Percentiles rank a stretch among this genome's conserved stretches.
Evolutionary conservation across 1,140 invertebrate genomes (phyloP).

Genomic region (Lanistes nyassanus): DNA sequence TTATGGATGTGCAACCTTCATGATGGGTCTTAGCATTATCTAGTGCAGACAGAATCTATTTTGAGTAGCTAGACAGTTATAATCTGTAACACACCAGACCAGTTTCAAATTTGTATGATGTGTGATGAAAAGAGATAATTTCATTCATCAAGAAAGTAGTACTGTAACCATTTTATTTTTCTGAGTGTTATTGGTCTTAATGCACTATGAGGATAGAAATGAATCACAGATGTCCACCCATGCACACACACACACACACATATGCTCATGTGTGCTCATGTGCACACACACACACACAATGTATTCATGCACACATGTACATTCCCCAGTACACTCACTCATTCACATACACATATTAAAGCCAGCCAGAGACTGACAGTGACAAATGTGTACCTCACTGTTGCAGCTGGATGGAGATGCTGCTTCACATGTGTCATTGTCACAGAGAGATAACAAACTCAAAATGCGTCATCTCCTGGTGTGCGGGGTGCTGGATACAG

Average conservation of each 20-base stretch:
- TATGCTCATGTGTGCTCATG: too few species aligned
- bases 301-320: neutral
- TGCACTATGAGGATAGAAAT: neutral
- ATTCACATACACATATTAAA: neutral
- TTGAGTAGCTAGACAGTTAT: neutral
- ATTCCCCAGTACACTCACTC: neutral
- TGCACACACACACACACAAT: neutral
- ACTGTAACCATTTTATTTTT: neutral
- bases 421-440: neutral
- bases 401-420: neutral
- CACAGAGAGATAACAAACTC: conserved; percentile 39
- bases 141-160: neutral
- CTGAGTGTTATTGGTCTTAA: neutral
- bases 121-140: neutral
- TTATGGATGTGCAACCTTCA: too few species aligned
- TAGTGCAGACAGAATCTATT: neutral
- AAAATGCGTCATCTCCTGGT: conserved; percentile 76
- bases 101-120: neutral
- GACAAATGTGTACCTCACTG: neutral
- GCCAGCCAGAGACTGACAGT: too few species aligned
- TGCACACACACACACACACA: conserved; percentile 17
- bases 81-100: neutral
- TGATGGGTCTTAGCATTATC: too few species aligned
- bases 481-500: conserved; percentile 89
- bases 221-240: neutral